A percentile compares a stretch with the other conserved stretches of the same genome.
These are phyloP conservation scores for Orius insidiosus DNA, from an alignment of 1,140 invertebrate genomes.

Conservation along the genomic window DNA sequence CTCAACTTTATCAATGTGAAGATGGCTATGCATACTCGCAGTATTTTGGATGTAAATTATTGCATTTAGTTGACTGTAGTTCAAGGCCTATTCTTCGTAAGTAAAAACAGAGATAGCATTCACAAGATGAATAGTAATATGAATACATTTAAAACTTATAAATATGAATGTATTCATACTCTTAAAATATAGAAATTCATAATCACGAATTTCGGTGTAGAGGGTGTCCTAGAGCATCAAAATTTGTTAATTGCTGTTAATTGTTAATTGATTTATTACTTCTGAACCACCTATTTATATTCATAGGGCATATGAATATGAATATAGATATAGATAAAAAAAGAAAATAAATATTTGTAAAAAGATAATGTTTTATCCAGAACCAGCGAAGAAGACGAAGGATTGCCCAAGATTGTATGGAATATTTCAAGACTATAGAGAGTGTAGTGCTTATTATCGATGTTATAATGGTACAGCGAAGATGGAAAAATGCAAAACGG, in stretches of 20 bases:
- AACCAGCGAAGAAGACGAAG: slow-evolving; percentile 17
- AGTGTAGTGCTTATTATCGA: slow-evolving; percentile 20
- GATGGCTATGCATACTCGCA: slow-evolving; percentile 20
- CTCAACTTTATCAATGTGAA: slow-evolving; percentile 17
- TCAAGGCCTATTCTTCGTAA: slow-evolving; percentile 18
- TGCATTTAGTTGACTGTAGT: slow-evolving; percentile 20
- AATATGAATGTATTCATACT: background rate
- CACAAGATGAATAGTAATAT: background rate
- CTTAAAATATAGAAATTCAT: background rate
- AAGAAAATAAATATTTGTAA: background rate
- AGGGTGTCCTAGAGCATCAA: background rate
- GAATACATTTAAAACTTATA: slow-evolving; percentile 2
- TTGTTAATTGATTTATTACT: background rate
- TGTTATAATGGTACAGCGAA: slow-evolving; percentile 19
- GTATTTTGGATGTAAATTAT: slow-evolving; percentile 17
- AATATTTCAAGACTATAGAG: slow-evolving; percentile 15
- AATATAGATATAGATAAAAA: too few species aligned
- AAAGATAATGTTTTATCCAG: slow-evolving; percentile 15
- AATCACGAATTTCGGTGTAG: background rate
- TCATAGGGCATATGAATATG: background rate
- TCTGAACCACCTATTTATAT: slow-evolving; percentile 5
- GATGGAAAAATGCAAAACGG: slow-evolving; percentile 15
- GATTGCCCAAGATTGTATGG: slow-evolving; percentile 19
- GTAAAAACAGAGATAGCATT: slow-evolving; percentile 3
- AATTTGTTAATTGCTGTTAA: background rate